Evolutionary conservation across 1,140 invertebrate species (phyloP).

Genomic region (Pissodes strobi): DNA sequence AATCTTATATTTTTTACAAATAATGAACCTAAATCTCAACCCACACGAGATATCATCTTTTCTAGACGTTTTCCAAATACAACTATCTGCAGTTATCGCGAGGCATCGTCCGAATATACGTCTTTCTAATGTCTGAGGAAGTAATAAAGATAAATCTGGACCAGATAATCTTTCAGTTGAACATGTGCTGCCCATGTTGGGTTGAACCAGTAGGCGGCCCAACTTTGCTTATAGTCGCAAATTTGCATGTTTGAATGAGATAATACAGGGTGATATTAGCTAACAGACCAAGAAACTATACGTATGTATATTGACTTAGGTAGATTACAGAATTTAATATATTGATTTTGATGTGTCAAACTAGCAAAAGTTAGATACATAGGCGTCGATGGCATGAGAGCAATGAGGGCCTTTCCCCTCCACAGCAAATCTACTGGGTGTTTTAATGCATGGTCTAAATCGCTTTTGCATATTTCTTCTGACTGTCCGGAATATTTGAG

Average conservation of each 20-base stretch:
- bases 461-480: too few relatives aligned
- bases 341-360: too few relatives aligned
- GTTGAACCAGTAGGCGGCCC: constrained; percentile 31
- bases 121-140: constrained; percentile 32
- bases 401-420: too few relatives aligned
- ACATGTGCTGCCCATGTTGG: constrained; percentile 36
- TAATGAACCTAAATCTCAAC: constrained; percentile 9
- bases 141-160: constrained; percentile 37
- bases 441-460: too few relatives aligned
- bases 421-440: too few relatives aligned
- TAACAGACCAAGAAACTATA: too few relatives aligned
- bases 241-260: constrained; percentile 25
- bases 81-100: constrained; percentile 20
- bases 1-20: too few relatives aligned
- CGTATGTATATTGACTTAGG: too few relatives aligned
- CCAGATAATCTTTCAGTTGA: constrained; percentile 32
- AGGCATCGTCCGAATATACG: constrained; percentile 27
- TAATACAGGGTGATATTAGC: constrained; percentile 6
- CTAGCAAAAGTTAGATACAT: too few relatives aligned
- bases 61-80: constrained; percentile 17
- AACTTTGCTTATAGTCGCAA: constrained; percentile 31
- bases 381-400: too few relatives aligned
- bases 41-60: constrained; percentile 12
- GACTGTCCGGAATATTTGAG: too few relatives aligned
- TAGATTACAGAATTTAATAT: too few relatives aligned